These are phyloP conservation scores for Troides oblongomaculatus DNA, from an alignment of 2,888 invertebrate genomes.

Conservation along the genomic window DNA sequence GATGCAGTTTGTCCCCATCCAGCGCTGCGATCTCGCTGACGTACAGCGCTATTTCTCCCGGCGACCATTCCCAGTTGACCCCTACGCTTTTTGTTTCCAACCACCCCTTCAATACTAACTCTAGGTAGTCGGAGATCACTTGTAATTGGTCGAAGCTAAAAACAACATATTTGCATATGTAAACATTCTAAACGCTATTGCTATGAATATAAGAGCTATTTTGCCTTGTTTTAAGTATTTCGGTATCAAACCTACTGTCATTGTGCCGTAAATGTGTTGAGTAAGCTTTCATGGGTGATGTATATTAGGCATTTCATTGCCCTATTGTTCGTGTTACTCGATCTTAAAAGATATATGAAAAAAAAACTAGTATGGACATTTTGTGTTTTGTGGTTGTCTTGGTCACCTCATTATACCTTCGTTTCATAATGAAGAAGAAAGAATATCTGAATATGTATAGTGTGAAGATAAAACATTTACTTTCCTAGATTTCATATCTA, in stretches of 20 bases:
- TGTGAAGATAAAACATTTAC: too few species aligned
- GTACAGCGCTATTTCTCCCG: conserved; percentile 62
- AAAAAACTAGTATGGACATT: too few species aligned
- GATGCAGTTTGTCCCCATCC: conserved; percentile 68
- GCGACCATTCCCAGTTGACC: conserved; percentile 48
- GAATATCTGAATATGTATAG: too few species aligned
- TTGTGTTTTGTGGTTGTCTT: too few species aligned
- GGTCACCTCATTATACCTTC: too few species aligned
- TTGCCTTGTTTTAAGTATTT: conserved; percentile 32
- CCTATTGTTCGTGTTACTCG: conserved; percentile 46
- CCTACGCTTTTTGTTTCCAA: conserved; percentile 31
- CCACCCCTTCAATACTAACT: neutral
- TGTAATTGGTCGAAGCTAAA: conserved; percentile 44
- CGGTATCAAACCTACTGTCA: conserved; percentile 39
- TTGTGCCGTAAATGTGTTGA: conserved; percentile 69
- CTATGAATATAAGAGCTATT: conserved; percentile 36
- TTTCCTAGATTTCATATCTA: too few species aligned
- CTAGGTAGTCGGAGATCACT: conserved; percentile 41
- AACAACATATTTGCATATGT: conserved; percentile 41
- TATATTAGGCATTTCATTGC: conserved; percentile 71
- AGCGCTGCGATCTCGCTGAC: conserved; percentile 66
- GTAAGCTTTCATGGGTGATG: conserved; percentile 72
- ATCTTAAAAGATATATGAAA: neutral
- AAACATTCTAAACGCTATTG: conserved; percentile 32
- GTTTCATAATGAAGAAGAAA: too few species aligned